Conservation (phyloP, 2,113 vertebrate genomes). For the Sinocyclocheilus anophthalmus region DNA sequence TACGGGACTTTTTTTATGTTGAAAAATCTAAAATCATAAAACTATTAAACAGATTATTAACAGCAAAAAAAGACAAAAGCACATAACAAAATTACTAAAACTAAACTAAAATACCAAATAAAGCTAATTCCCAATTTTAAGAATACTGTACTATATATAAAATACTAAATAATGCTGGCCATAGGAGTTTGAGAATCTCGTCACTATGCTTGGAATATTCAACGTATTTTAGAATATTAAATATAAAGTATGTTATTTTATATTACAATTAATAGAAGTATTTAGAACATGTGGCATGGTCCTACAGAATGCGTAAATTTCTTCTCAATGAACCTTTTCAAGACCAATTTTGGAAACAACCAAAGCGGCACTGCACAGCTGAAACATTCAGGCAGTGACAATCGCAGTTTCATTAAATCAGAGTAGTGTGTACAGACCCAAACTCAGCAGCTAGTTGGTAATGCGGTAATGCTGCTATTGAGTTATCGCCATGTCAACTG, state of each 20-base stretch:
- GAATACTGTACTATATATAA: no score
- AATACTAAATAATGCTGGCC: no score
- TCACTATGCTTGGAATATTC: no score
- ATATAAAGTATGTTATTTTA: no score
- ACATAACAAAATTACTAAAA: neutral
- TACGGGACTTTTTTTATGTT: no score
- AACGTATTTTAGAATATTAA: no score
- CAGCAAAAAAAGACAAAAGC: neutral
- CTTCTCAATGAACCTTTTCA: neutral
- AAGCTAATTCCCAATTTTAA: neutral
- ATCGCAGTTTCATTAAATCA: neutral
- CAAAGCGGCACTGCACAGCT: neutral
- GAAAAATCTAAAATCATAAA: neutral
- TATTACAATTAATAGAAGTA: no score
- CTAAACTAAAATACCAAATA: neutral
- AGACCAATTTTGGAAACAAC: neutral
- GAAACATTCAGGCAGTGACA: neutral
- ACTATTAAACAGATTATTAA: neutral
- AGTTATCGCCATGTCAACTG: neutral
- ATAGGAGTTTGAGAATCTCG: no score
- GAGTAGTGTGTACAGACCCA: neutral
- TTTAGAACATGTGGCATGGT: neutral
- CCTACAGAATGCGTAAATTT: neutral
- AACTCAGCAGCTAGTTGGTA: neutral
- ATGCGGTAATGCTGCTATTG: neutral